These are phyloP conservation scores for Scortum barcoo DNA, from an alignment of 2,113 vertebrate genomes.

Conservation along the genomic window DNA sequence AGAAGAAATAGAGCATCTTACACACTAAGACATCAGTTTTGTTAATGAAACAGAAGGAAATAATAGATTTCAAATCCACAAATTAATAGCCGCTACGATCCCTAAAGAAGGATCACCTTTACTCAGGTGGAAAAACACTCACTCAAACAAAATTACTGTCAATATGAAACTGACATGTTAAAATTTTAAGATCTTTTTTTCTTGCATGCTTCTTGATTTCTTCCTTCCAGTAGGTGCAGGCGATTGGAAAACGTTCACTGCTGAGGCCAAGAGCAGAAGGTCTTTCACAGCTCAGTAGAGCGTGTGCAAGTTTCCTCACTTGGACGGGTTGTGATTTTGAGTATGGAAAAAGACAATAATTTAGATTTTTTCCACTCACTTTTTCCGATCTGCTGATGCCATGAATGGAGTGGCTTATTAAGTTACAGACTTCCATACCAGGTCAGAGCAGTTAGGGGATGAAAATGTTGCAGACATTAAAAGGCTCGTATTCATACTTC, in stretches of 20 bases:
- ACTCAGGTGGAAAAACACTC: constrained; percentile 57
- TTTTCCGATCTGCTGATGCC: constrained; percentile 70
- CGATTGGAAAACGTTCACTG: constrained; percentile 60
- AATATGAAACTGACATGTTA: constrained; percentile 49
- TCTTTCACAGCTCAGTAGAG: constrained; percentile 65
- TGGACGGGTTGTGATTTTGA: constrained; percentile 66
- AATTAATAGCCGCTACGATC: background rate
- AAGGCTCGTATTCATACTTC: constrained; percentile 35
- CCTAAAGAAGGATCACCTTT: constrained; percentile 36
- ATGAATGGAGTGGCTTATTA: constrained; percentile 68
- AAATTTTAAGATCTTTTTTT: constrained; percentile 45
- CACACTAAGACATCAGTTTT: constrained; percentile 10
- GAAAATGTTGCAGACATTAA: constrained; percentile 50
- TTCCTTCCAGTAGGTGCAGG: constrained; percentile 47
- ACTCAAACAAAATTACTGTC: constrained; percentile 9
- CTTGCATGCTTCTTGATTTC: constrained; percentile 11
- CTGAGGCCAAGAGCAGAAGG: constrained; percentile 56
- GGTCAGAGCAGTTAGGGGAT: constrained; percentile 55
- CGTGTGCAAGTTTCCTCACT: constrained; percentile 59
- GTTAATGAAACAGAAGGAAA: constrained; percentile 7
- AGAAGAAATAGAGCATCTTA: background rate
- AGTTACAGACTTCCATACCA: constrained; percentile 68
- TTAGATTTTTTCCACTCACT: constrained; percentile 67
- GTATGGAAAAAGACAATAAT: constrained; percentile 77
- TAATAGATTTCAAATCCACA: constrained; percentile 17